Base-by-base conservation (phyloP, 2,888 invertebrate species). In the Gastrophysa polygoni region DNA sequence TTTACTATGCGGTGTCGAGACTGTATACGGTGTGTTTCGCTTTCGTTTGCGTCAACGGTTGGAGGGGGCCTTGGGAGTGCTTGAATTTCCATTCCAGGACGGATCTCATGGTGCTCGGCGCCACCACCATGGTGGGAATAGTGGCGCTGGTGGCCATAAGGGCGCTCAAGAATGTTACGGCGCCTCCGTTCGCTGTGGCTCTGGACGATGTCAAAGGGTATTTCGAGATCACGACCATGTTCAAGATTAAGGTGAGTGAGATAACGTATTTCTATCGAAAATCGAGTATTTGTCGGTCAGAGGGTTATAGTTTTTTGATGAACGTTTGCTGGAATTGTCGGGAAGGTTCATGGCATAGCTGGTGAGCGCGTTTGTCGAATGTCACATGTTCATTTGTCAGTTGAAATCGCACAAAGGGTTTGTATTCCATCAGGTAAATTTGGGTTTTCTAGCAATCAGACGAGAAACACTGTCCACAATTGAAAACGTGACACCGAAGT, bases 221-320 rank as follows among this genome's bases (percentile, higher is more conserved):
- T 82, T 95, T 95, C 80, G 88, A 90, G 68, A 90, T 94, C 69
- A 89, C 90, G 32, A 94, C 94, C 50, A 91, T 93, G 89, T 95
- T 93, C 80, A 87, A 91, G 79, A 87, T 87, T 68, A 81, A 89
- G 86, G 92, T 92, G 85, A 89, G 91, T 87, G n/a, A n/a, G n/a
- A n/a, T n/a, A n/a, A n/a, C n/a, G n/a, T n/a, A n/a, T n/a, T n/a
- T n/a, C n/a, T n/a, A n/a, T n/a, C n/a, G n/a, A n/a, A n/a, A n/a
- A n/a, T n/a, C n/a, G n/a, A n/a, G n/a, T n/a, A n/a, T n/a, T n/a
- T n/a, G n/a, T n/a, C n/a, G n/a, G n/a, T n/a, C n/a, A n/a, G n/a
- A n/a, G n/a, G n/a, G n/a, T n/a, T n/a, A n/a, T n/a, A n/a, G n/a
- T n/a, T n/a, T n/a, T n/a, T n/a, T n/a, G n/a, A n/a, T n/a, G n/a